Base-by-base conservation (phyloP, 2,797 vertebrate genomes). In the Chelon labrosus region DNA sequence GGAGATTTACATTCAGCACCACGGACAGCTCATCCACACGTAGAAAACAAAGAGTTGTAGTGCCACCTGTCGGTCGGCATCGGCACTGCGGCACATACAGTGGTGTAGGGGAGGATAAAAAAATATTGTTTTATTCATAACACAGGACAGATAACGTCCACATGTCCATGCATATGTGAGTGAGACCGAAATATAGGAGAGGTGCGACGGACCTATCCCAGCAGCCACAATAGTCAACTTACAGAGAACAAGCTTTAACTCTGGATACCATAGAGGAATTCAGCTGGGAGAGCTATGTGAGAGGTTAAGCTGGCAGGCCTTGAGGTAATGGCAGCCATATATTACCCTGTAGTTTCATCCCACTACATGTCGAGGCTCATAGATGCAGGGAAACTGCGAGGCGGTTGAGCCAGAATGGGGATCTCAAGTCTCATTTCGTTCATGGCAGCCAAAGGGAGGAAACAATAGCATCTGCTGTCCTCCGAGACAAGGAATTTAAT, bases 401-500 rank as follows among this genome's bases (percentile, higher is more conserved):
- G 66, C 51, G 58, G 60, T 84, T 75, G 82, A 89, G 87, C 83
- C 86, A 78, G 68, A 88, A 87, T 82, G 80, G 83, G 83, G 75
- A 87, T 89, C 87, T 92, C 85, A 86, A 89, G 84, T 90, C 83
- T 88, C 82, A 91, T 91, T 93, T 81, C 41, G 71, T 72, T 92
- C 73, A 77, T 70, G 85, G 86, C 88, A 90, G 85, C 84, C 86
- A 88, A 85, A 85, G 83, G 78, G 57, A 87, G 79, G 77, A 90
- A 89, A 93, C 91, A 92, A 92, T 87, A 89, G 87, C 88, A 88
- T 91, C 88, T 89, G 84, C 84, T 85, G 83, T 88, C 89, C 86
- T 90, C 61, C 0, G 88, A 91, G 88, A 89, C 85, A 75, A 71
- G 83, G 79, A 83, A 90, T 91, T 88, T 90, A 92, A 93, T 93